These are phyloP conservation scores for Leptinotarsa juncta DNA, from an alignment of 2,888 invertebrate species.

Conservation along the genomic window DNA sequence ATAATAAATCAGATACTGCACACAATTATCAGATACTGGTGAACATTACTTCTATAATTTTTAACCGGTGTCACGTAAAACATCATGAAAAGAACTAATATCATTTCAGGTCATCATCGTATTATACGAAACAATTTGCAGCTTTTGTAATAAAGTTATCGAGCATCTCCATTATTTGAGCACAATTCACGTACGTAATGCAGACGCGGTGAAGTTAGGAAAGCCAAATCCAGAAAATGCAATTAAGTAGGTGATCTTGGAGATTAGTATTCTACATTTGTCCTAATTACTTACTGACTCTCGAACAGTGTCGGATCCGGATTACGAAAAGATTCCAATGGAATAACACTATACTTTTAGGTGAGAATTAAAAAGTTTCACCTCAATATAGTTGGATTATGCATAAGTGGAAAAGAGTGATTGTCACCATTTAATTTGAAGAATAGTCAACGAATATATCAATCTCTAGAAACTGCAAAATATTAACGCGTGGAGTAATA, in stretches of 20 bases:
- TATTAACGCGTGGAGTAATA: no score
- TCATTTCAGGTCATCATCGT: neutral
- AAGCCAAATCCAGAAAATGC: slow-evolving; percentile 32
- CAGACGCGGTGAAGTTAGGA: slow-evolving; percentile 1
- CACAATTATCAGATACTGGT: no score
- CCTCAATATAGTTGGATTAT: no score
- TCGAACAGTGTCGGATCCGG: slow-evolving; percentile 3
- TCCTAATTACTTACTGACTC: slow-evolving; percentile 38
- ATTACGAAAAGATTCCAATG: neutral
- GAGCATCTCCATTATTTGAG: neutral
- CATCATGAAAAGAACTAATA: neutral
- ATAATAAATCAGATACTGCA: no score
- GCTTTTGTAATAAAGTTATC: neutral
- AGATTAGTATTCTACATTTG: slow-evolving; percentile 38
- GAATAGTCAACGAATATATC: no score
- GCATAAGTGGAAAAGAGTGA: no score
- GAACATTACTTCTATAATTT: no score
- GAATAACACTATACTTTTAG: neutral
- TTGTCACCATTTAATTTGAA: no score
- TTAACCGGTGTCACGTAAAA: no score
- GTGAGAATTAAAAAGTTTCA: neutral
- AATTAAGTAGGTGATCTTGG: slow-evolving; percentile 39
- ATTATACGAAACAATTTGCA: neutral
- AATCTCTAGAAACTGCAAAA: no score
- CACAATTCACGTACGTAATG: neutral